Evolutionary conservation across 2,888 invertebrate species (phyloP).

Genomic region (Eupeodes luniger): DNA sequence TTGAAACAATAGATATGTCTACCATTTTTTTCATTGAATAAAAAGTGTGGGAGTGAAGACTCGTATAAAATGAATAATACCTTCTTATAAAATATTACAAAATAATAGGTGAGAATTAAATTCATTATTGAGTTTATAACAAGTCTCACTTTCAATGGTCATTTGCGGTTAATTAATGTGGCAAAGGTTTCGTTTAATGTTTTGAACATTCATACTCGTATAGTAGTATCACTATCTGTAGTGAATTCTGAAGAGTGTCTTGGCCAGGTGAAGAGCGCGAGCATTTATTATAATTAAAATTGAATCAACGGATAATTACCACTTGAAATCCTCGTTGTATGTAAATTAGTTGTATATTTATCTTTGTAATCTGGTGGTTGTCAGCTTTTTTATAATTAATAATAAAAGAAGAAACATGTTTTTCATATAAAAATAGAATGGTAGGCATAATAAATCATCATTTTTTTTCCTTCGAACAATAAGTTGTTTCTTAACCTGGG

Average conservation of each 20-base stretch:
- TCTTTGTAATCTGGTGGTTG: neutral
- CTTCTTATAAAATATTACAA: constrained; percentile 10
- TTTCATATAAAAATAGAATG: neutral
- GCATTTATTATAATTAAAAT: constrained; percentile 19
- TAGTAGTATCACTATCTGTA: neutral
- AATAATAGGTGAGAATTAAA: constrained; percentile 54
- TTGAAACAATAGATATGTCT: constrained; percentile 14
- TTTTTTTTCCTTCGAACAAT: neutral
- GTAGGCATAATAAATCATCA: neutral
- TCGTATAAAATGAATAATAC: neutral
- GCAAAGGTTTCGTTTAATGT: constrained; percentile 19
- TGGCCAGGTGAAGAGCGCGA: constrained; percentile 31
- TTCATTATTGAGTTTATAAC: constrained; percentile 40
- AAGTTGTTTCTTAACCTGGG: too few species aligned
- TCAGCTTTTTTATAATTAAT: neutral
- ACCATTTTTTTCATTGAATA: constrained; percentile 29
- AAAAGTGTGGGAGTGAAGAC: constrained; percentile 12
- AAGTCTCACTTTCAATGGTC: constrained; percentile 57
- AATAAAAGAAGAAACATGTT: neutral
- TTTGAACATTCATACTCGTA: neutral
- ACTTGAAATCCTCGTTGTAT: constrained; percentile 25
- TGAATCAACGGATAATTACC: constrained; percentile 25
- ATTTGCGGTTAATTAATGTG: constrained; percentile 46
- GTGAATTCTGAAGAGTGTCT: constrained; percentile 27
- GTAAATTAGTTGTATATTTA: constrained; percentile 3